These are phyloP conservation scores for Amia ocellicauda DNA, from an alignment of 2,113 vertebrate genomes.

Conservation along the genomic window DNA sequence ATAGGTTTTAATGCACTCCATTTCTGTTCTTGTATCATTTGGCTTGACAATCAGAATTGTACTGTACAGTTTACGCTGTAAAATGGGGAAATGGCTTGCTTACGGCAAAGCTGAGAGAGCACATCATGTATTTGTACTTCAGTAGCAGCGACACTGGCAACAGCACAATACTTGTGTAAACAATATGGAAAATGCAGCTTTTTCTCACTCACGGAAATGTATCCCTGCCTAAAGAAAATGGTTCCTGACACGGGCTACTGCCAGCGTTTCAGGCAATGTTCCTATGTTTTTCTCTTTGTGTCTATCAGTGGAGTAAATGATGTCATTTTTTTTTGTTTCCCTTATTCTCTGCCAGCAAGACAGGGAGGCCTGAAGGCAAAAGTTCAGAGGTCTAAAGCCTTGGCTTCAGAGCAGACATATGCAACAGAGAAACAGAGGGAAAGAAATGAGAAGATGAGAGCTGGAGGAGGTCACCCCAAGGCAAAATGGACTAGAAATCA, in stretches of 20 bases:
- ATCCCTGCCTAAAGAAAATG: conserved; percentile 41
- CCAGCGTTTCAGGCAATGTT: conserved; percentile 25
- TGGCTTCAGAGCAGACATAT: too few relatives aligned
- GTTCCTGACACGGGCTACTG: conserved; percentile 48
- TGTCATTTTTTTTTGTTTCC: conserved; percentile 3
- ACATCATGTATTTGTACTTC: conserved; percentile 28
- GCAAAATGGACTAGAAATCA: conserved; percentile 28
- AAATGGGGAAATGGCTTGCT: conserved; percentile 50
- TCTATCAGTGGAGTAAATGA: conserved; percentile 34
- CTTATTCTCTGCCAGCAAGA: conserved; percentile 6
- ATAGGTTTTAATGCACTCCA: background rate
- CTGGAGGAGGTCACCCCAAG: conserved; percentile 32
- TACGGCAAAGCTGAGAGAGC: conserved; percentile 36
- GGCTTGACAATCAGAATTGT: conserved; percentile 39
- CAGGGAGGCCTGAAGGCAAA: conserved; percentile 22
- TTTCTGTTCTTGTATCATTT: conserved; percentile 31
- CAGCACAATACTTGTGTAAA: conserved; percentile 21
- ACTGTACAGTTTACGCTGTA: conserved; percentile 44
- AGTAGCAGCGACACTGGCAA: conserved; percentile 33
- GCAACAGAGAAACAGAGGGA: conserved; percentile 26
- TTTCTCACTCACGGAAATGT: conserved; percentile 47
- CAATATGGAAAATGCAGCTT: conserved; percentile 29
- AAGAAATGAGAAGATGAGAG: conserved; percentile 11
- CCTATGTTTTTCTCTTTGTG: conserved; percentile 31
- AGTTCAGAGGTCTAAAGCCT: conserved; percentile 29